Percentiles rank a stretch among this genome's conserved stretches.
Conservation (phyloP, 2,113 vertebrate genomes). For the Monopterus albus region DNA sequence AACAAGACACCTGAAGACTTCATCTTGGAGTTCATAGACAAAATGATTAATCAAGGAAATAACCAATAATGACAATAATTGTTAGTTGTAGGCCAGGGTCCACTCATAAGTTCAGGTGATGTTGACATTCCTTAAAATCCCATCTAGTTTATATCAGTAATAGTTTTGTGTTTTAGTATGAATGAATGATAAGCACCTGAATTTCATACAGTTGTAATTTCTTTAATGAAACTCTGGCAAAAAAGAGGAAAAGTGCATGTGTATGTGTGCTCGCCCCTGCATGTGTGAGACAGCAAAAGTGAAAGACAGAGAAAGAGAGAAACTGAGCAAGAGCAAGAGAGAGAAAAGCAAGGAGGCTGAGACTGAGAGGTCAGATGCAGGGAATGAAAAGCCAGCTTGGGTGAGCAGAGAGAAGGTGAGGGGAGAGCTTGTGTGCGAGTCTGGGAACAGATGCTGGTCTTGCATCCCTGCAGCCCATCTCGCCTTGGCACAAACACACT, state of each 20-base stretch:
- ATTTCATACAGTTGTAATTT: constrained; percentile 67
- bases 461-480: constrained; percentile 53
- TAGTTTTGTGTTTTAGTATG: constrained; percentile 33
- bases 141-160: constrained; percentile 7
- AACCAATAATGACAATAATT: not conserved
- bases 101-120: constrained; percentile 17
- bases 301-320: constrained; percentile 17
- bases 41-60: not conserved
- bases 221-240: constrained; percentile 72
- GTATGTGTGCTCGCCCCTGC: constrained; percentile 19
- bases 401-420: constrained; percentile 53
- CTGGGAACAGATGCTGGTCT: constrained; percentile 64
- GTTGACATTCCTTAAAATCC: constrained; percentile 1
- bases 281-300: constrained; percentile 40
- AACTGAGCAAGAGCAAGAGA: not conserved
- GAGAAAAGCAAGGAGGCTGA: not conserved
- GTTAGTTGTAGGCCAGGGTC: not conserved
- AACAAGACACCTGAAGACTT: too few relatives aligned
- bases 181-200: constrained; percentile 43
- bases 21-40: constrained; percentile 1
- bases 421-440: constrained; percentile 46
- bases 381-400: constrained; percentile 57
- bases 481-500: constrained; percentile 59
- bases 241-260: constrained; percentile 51
- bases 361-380: constrained; percentile 52